Evolutionary conservation across 2,797 vertebrate genomes (phyloP).

Genomic region (Macrochelys suwanniensis): DNA sequence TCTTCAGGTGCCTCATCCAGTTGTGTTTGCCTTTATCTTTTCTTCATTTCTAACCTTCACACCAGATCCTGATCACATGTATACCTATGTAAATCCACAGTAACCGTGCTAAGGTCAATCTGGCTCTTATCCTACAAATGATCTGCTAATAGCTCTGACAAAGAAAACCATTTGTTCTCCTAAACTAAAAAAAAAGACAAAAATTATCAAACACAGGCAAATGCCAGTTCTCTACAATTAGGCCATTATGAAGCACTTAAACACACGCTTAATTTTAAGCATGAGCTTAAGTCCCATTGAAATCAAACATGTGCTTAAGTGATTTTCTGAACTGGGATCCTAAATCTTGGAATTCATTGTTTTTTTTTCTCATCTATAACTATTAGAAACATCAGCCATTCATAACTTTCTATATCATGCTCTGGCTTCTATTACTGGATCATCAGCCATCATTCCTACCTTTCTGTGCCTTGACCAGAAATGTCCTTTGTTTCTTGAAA

Average conservation of each 20-base stretch:
- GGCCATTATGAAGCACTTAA: slow-evolving; percentile 13
- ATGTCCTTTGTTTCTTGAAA: slow-evolving; percentile 64
- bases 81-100: background rate
- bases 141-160: background rate
- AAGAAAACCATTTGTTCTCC: background rate
- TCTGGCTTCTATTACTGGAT: slow-evolving; percentile 41
- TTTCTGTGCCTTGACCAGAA: slow-evolving; percentile 48
- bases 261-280: slow-evolving; percentile 12
- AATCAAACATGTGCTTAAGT: slow-evolving; percentile 27
- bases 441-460: slow-evolving; percentile 70
- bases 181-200: background rate
- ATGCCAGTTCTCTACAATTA: slow-evolving; percentile 9
- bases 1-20: background rate
- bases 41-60: slow-evolving; percentile 30
- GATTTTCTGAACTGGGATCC: background rate
- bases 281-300: slow-evolving; percentile 57
- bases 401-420: slow-evolving; percentile 59
- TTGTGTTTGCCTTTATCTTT: background rate
- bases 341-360: slow-evolving; percentile 21
- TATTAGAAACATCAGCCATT: slow-evolving; percentile 68
- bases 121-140: background rate
- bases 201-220: background rate
- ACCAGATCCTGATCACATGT: slow-evolving; percentile 4
- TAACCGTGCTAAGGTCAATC: background rate
- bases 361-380: slow-evolving; percentile 34